phyloP scores from a whole-genome alignment of 2,797 vertebrate genomes.

The Lepilemur septentrionalis region DNA sequence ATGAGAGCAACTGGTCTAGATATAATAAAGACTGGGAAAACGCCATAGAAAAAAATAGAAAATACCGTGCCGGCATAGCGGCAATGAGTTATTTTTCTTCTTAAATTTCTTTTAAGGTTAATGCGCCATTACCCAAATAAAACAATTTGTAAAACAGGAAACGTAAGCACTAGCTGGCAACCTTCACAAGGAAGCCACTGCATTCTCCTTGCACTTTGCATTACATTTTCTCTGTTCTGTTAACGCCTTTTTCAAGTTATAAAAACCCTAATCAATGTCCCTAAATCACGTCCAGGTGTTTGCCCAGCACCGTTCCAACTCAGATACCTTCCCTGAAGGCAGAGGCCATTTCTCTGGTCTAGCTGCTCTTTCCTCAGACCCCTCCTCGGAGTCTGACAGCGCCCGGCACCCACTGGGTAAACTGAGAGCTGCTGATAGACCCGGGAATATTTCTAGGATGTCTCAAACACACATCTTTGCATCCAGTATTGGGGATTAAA shows the following conservation, averaged over 20 bases:
- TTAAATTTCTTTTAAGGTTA: background rate
- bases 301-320: background rate
- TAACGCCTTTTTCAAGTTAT: background rate
- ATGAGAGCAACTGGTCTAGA: background rate
- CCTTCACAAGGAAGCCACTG: no score
- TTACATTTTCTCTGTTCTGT: background rate
- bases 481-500: background rate
- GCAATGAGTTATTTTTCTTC: background rate
- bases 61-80: background rate
- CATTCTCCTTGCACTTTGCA: background rate
- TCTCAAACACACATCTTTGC: background rate
- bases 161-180: background rate
- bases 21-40: background rate
- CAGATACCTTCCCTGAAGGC: background rate
- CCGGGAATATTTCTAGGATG: background rate
- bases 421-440: background rate
- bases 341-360: background rate
- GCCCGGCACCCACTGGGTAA: fast-evolving
- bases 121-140: background rate
- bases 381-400: no score
- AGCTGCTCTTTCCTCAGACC: background rate
- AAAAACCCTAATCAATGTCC: background rate
- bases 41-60: background rate
- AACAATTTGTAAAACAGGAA: background rate
- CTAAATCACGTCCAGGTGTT: background rate